Evolutionary conservation across 2,888 invertebrate species (phyloP), one percentile per base, ranked within the genome.

Genomic region (Mythimna vitellina): DNA sequence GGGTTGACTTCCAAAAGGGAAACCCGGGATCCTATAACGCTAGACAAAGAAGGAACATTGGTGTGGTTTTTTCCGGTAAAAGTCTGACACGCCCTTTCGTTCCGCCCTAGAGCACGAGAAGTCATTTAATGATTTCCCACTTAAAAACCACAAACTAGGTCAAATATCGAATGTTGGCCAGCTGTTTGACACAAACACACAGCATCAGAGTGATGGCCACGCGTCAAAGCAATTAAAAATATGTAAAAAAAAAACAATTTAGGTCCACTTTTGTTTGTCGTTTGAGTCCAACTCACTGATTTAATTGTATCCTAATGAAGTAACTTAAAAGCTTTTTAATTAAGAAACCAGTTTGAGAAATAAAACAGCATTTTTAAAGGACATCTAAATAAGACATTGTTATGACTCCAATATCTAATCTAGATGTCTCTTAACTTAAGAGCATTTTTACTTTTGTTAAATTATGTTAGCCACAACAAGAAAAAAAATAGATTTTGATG

Each of bases 321-420:
- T 82, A 69, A 76, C 79, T 78, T 83, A 77, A 88, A 83, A 82
- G 78, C 77, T 83, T 87, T 84, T 84, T 85, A 86, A 84, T 84
- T 84, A 85, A 81, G 77, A 67, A 71, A 69, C 17, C n/a, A 64
- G 64, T 64, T 35, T 60, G 32, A 8, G 22, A 56, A 63, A 61
- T 63, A 62, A 67, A 71, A 65, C 63, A 66, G 65, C 46, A 51
- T 49, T 76, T 79, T 58, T 60, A 65, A 71, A 25, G 32, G 49
- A 76, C 62, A 57, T 58, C 38, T 58, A 69, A 61, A 73, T 72
- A 54, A 64, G 63, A 70, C 57, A 14, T 6, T 32, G 29, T 57
- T 29, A 29, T 25, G 25, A 35, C 9, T 35, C 35, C 35, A 35
- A 35, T 10, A 9, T 35, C 35, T 35, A 35, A 35, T 35, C 9